These are phyloP conservation scores for Limnephilus rhombicus DNA, from an alignment of 2,888 invertebrate species.

Conservation along the genomic window DNA sequence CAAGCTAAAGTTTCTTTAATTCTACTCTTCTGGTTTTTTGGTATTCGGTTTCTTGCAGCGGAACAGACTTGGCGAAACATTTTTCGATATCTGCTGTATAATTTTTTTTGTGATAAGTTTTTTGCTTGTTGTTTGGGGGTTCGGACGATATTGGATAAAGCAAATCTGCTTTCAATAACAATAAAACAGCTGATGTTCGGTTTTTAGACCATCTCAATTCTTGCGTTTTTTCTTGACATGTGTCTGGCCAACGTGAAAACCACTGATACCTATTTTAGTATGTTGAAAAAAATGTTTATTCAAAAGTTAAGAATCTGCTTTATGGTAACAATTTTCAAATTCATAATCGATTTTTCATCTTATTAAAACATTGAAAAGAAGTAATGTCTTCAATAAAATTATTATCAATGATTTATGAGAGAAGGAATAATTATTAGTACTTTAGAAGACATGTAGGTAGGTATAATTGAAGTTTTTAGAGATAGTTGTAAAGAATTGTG, in stretches of 20 bases:
- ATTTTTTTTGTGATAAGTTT: neutral
- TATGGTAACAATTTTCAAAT: neutral
- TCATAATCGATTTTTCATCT: no score
- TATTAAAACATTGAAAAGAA: no score
- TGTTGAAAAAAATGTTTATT: neutral
- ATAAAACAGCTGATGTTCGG: constrained; percentile 9
- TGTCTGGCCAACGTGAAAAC: neutral
- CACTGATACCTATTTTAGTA: neutral
- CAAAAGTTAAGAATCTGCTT: neutral
- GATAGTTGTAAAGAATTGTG: no score
- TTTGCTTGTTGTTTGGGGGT: neutral
- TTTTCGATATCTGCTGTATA: constrained; percentile 4
- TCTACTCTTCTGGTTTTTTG: neutral
- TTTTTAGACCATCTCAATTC: neutral
- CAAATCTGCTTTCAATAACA: neutral
- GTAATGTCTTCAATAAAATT: no score
- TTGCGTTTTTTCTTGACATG: neutral
- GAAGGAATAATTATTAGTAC: no score
- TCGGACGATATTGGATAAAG: neutral
- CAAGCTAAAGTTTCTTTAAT: constrained; percentile 28
- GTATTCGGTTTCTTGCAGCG: constrained; percentile 2
- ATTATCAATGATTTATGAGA: no score
- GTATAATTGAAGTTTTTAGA: no score
- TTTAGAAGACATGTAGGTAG: no score
- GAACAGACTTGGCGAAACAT: constrained; percentile 26